Conservation (phyloP, 2,888 invertebrate species). For the Oscheius sp. region DNA sequence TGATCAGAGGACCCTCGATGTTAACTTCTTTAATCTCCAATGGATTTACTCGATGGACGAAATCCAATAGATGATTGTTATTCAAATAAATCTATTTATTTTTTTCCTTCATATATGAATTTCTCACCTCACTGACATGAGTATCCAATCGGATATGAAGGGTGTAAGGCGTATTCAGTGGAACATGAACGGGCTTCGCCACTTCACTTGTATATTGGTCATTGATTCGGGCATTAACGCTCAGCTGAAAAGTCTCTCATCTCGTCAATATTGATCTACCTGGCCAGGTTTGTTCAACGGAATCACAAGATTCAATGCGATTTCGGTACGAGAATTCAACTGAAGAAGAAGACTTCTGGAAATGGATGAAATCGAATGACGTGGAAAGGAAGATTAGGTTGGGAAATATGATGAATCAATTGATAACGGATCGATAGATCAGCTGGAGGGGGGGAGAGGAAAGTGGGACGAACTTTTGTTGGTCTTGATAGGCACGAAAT, state of each 20-base stretch:
- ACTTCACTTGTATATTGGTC: conserved; percentile 29
- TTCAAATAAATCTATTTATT: conserved; percentile 24
- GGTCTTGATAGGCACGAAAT: conserved; percentile 23
- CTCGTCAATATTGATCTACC: not conserved
- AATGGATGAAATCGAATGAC: too few species aligned
- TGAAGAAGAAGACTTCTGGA: conserved; percentile 22
- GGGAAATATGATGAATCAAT: conserved; percentile 7
- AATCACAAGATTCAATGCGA: conserved; percentile 27
- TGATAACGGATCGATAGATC: conserved; percentile 12
- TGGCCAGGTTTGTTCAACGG: conserved; percentile 20
- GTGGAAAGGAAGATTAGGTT: conserved; percentile 8
- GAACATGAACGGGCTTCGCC: conserved; percentile 18
- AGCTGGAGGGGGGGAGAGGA: too few species aligned
- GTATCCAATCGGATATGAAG: conserved; percentile 28
- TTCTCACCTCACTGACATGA: conserved; percentile 25
- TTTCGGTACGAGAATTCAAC: conserved; percentile 11
- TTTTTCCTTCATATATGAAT: not conserved
- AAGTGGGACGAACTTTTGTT: conserved; percentile 14
- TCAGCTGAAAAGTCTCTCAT: conserved; percentile 7
- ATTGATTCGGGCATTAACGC: conserved; percentile 20
- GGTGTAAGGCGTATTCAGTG: conserved; percentile 12
- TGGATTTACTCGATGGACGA: conserved; percentile 31
- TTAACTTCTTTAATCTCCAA: conserved; percentile 26
- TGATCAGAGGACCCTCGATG: conserved; percentile 29
- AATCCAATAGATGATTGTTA: conserved; percentile 19